Evolutionary conservation across 2,888 invertebrate species (phyloP), one percentile per base, ranked within the genome.

Genomic region (Atherix ibis): DNA sequence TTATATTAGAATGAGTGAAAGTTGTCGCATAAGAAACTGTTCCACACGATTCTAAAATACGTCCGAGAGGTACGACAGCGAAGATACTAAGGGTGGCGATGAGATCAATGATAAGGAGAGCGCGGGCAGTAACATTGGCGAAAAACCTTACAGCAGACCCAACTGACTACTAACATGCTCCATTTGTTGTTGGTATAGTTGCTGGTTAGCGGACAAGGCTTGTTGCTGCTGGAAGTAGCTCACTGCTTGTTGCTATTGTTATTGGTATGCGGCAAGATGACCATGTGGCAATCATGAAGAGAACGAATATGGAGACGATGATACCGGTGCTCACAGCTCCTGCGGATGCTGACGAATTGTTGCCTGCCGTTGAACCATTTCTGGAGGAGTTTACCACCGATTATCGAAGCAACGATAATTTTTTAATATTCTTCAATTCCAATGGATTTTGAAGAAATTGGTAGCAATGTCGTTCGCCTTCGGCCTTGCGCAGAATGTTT

Each of bases 381-480:
- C n/a, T n/a, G n/a, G n/a, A 70, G 41, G 70, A 68, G 73, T 76
- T 76, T 58, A 80, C 80, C n/a, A n/a, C n/a, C n/a, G n/a, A n/a
- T 54, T 83, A 81, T 38, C 83, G 68, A 42, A 85, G 63, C 37
- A 83, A 63, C 3, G 83, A 83, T 48, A 85, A 83, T 56, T 84
- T 84, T 57, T 85, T 85, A 44, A 87, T 87, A 57, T 80, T 84
- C 52, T 87, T 85, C 48, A 88, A 65, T 62, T 84, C 87, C 18
- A 80, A 78, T 25, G 87, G 85, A 54, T 87, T 85, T 44, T 87
- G 71, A 40, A 88, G 66, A 58, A 88, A 88, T 58, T 85, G 85
- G 69, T 89, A 89, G 63, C 88, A 89, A 57, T 89, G 84, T 47
- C 88, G 67, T 62, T 88, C 87, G 43, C 88, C 88, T 56, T 87